Evolutionary conservation across 2,797 vertebrate genomes (phyloP), one percentile per base, ranked within the genome.

Genomic region (Euphonia xanthogaster): DNA sequence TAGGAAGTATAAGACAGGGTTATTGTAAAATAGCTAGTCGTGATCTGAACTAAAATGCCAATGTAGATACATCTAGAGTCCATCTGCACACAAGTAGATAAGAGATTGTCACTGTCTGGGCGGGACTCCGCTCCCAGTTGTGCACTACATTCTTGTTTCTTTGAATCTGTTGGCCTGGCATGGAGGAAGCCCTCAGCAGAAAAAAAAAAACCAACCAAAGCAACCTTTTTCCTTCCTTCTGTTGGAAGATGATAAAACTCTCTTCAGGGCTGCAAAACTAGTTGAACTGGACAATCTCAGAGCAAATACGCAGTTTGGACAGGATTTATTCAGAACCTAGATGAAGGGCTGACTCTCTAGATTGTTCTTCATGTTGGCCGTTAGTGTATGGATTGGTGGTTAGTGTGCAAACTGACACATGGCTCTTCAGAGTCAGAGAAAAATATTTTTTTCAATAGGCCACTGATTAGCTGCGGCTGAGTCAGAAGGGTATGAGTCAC

Each of bases 401-500:
- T 94, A 94, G 80, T 68, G 85, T 88, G 66, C 66, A 83, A 94
- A 97, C 70, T 66, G 94, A 95, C 86, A 95, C 88, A 84, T 44
- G 66, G 86, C 86, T 92, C 79, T 92, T 95, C 86, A 94, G 80
- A 96, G 88, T 75, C 73, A 84, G 76, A 83, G 91, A 60, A 94
- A 93, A 95, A 83, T 68, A 77, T 12, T 84, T 88, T 90, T 94
- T 95, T 97, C 96, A 95, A 96, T 97, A 95, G 82, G 70, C 93
- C 63, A 81, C 96, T 96, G 96, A 97, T 96, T 95, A 97, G 91
- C 83, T 83, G 93, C 3, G 47, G 82, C 91, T 97, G 94, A 97
- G 90, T 95, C 96, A 97, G 95, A 96, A 77, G 95, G 82, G 68
- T 93, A n/a, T 97, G 96, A 96, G 96, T 97, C 96, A 97, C 90